Evolutionary conservation across 2,888 invertebrate species (phyloP), one percentile per base, ranked within the genome.

Genomic region (Punctoribates punctum): DNA sequence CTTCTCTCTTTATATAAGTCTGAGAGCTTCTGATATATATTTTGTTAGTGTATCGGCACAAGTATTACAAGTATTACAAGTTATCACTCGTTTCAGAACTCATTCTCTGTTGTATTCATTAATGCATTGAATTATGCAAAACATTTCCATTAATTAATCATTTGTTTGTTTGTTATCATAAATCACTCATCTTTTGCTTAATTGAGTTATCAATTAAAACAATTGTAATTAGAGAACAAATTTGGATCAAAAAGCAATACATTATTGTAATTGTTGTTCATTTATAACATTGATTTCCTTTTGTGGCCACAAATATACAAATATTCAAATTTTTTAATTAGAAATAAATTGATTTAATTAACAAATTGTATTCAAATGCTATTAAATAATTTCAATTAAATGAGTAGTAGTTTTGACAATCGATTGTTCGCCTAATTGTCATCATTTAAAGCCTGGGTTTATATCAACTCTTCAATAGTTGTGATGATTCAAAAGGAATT

Each of bases 1-100:
- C 67, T 70, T 27, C 15, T 27, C 34, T 62, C 62, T 29, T 42
- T 70, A 0, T 70, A 51, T 62, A 60, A 62, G 62, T 62, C 62
- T 29, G 62, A 62, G n/a, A 62, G 62, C 62, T 62, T 62, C 62
- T 62, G 34, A 62, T 23, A 13, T 62, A 29, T 62, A 62, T 62
- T 62, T 62, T 62, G 62, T 29, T 62, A 62, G 62, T 62, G 62
- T 62, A 29, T 62, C 29, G 62, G 62, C 62, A 62, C 62, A 62
- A 17, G 62, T 73, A 29, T 73, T 48, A 29, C 54, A 29, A 17
- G n/a, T 73, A 27, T 20, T 17, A 73, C 17, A n/a, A n/a, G n/a
- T n/a, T n/a, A n/a, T n/a, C n/a, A n/a, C n/a, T n/a, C n/a, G n/a
- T 46, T 25, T n/a, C 11, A 57, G 29, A 42, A 27, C 73, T 73